Evolutionary conservation across 2,888 invertebrate species (phyloP), one percentile per base, ranked within the genome.

Genomic region (Philereme vetulata): DNA sequence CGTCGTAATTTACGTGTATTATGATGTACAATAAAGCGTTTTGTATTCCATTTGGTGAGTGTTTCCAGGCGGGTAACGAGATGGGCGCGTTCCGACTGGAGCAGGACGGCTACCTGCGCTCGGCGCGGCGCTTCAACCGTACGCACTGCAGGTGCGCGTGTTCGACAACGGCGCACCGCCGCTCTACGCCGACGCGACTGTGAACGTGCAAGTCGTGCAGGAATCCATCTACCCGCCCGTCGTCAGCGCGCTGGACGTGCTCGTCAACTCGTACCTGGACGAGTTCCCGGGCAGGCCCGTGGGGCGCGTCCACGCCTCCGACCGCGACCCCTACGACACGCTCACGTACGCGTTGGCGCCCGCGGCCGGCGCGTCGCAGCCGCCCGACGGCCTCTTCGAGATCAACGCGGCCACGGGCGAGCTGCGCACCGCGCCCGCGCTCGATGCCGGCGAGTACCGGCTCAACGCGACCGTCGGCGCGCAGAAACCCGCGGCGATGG

Each of bases 91-190:
- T 99, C 86, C 93, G 96, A 0, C 90, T 99, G 33, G 97, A 97
- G 73, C 95, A 96, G 77, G 96, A 97, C 78, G 97, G 98, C 0
- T 95, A 95, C 9, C 86, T 99, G 51, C 93, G 96, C 59, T 97
- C 98, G 0, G 97, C 97, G 3, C 94, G 96, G 0, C 95, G 95
- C 70, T 96, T 98, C 80, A 97, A 97, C 82, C 97, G 44, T 98
- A 97, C 62, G 84, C 94, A n/a, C 90, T 99, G 49, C 96, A 96
- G 81, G 94, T 98, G 11, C 93, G 98, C 59, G 99, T 98, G 0
- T 98, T 97, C 80, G 99, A 99, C 85, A 97, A 97, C 82, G 98
- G 98, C 7, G 96, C 95, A 33, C 98, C 98, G 6, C 96, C 98
- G 0, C 90, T 98, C 0, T 97, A 94, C 80, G 96, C 98, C 0